Base-by-base conservation (phyloP, 2,888 invertebrate genomes). In the Diadromus collaris region DNA sequence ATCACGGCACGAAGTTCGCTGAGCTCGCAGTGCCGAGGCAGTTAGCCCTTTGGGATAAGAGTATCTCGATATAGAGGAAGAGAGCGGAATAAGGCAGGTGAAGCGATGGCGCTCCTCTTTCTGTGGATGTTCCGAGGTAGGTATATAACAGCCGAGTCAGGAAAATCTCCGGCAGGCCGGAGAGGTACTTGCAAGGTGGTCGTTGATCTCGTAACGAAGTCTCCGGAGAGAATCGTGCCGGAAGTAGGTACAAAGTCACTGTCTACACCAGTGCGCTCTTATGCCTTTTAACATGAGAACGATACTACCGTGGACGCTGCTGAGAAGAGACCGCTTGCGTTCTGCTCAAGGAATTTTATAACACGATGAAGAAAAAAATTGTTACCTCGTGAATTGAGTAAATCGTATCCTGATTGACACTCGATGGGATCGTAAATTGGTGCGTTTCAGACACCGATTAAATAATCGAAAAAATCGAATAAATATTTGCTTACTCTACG, bases 121-220 rank as follows among this genome's bases (percentile, higher is more conserved):
- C 48, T 67, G 38, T 56, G 41, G 9, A 34, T 54, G 19, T 32
- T 63, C 75, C 38, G 38, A 41, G 38, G 38, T 41, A 41, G 38
- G 38, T 41, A 34, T 56, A 24, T 48, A 69, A 58, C 69, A 54
- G 63, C 41, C 32, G 44, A 56, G 54, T 61, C 61, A 56, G 32
- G 44, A 32, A 69, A 51, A 63, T 64, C 34, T 34, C 41, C 21
- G 29, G 41, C n/a, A 4, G 46, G 46, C 21, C 38, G 16, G 54
- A 16, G 51, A 75, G 68, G 29, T 44, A 51, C 44, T 63, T 54
- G 64, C 56, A 56, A 56, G 64, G 58, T 76, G 70, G 76, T 70
- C 76, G 58, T 76, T 76, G 76, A 64, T 76, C 64, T 76, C 69
- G 68, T 70, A 76, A 76, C 69, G 76, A 69, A 63, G 76, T 70